Evolutionary conservation across 2,113 vertebrate genomes (phyloP).

Genomic region (Hipposideros armiger): DNA sequence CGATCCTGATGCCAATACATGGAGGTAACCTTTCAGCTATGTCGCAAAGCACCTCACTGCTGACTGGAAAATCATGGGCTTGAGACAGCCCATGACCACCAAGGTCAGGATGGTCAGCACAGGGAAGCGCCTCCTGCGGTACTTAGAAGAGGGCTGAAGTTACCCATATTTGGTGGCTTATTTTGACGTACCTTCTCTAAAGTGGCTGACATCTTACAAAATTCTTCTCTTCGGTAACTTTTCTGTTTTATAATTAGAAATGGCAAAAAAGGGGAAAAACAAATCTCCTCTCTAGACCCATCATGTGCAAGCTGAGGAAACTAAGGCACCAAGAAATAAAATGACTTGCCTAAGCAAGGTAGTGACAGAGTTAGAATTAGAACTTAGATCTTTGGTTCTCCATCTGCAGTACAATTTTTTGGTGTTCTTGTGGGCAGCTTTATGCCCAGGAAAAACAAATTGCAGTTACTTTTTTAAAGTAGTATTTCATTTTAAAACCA

Average conservation of each 20-base stretch:
- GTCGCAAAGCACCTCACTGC: background rate
- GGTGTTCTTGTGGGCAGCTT: background rate
- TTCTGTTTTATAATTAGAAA: slow-evolving; percentile 34
- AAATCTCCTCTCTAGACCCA: background rate
- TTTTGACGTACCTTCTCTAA: slow-evolving; percentile 36
- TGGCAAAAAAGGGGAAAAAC: background rate
- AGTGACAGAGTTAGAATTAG: background rate
- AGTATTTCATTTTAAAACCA: slow-evolving; percentile 16
- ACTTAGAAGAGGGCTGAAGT: background rate
- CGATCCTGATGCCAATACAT: slow-evolving; percentile 98
- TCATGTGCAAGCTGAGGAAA: background rate
- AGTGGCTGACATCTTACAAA: background rate
- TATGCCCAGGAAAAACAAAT: background rate
- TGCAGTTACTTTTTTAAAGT: background rate
- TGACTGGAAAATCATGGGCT: background rate
- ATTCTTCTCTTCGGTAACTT: background rate
- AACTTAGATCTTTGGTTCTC: background rate
- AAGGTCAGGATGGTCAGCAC: background rate
- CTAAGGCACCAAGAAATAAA: background rate
- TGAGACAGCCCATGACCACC: background rate
- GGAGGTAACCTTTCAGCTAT: slow-evolving; percentile 91
- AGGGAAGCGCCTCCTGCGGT: background rate
- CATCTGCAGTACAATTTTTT: background rate
- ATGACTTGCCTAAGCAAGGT: background rate
- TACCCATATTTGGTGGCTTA: background rate